Conservation (phyloP, 2,113 vertebrate species). For the Neoarius graeffei region DNA sequence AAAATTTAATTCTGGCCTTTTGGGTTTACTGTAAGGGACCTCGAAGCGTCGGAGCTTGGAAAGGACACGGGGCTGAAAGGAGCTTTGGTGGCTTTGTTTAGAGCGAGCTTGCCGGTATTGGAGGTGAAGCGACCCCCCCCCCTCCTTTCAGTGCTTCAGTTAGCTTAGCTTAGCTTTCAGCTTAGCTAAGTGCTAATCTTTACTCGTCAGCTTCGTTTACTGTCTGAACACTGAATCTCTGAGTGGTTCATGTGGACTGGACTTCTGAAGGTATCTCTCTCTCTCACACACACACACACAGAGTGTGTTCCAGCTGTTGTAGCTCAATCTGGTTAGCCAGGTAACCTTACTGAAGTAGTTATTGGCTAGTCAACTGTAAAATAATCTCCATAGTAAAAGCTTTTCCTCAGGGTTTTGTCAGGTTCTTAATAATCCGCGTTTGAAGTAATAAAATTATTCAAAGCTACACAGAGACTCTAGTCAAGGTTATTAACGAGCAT, state of each 20-base stretch:
- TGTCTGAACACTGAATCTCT: slow-evolving; percentile 8
- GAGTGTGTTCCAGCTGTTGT: neutral
- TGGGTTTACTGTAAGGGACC: neutral
- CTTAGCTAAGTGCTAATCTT: slow-evolving; percentile 24
- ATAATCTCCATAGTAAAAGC: neutral
- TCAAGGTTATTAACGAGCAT: neutral
- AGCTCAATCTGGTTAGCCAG: neutral
- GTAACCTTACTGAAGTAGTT: neutral
- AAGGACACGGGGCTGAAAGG: neutral
- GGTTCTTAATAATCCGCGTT: neutral
- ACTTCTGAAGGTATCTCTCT: slow-evolving; percentile 58
- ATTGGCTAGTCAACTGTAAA: neutral
- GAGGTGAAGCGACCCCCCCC: slow-evolving; percentile 54
- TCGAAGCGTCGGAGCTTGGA: too few species aligned
- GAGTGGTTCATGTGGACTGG: slow-evolving; percentile 66
- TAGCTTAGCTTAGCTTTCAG: slow-evolving; percentile 61
- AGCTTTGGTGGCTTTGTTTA: slow-evolving; percentile 26
- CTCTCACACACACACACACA: neutral
- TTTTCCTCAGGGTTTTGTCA: neutral
- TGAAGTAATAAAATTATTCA: too few species aligned
- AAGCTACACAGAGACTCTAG: too few species aligned
- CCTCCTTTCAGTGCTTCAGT: slow-evolving; percentile 45
- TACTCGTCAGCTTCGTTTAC: slow-evolving; percentile 10
- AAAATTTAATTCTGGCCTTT: neutral
- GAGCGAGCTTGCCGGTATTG: slow-evolving; percentile 61